A percentile compares a stretch with the other conserved stretches of the same genome.
Conservation (phyloP, 2,888 invertebrate species). For the Bedellia somnulentella region DNA sequence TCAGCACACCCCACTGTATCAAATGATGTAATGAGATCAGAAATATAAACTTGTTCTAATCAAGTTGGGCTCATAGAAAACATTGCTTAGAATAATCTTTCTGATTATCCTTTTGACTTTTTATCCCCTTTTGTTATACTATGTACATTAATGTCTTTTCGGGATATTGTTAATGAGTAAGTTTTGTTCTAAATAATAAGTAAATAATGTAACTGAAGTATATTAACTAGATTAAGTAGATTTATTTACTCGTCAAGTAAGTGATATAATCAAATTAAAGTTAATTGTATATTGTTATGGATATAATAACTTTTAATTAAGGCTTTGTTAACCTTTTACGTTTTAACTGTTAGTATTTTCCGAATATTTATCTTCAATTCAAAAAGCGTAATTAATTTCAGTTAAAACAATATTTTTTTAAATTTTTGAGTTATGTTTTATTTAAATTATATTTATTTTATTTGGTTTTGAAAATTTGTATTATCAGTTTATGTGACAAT, state of each 20-base stretch:
- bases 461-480: too few species aligned
- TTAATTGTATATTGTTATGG: too few species aligned
- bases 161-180: neutral
- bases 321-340: too few species aligned
- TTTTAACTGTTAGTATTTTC: too few species aligned
- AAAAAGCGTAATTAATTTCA: neutral
- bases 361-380: neutral
- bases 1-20: too few species aligned
- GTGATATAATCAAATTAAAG: constrained; percentile 32
- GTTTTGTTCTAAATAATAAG: neutral
- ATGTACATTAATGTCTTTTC: neutral
- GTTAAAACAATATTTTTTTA: constrained; percentile 17
- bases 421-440: constrained; percentile 11
- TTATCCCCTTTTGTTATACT: neutral
- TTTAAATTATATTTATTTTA: neutral
- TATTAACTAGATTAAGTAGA: too few species aligned
- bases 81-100: too few species aligned
- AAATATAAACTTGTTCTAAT: too few species aligned
- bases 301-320: too few species aligned
- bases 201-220: constrained; percentile 11
- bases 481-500: neutral
- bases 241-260: constrained; percentile 39
- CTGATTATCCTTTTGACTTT: neutral
- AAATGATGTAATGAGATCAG: too few species aligned
- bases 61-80: too few species aligned